Percentiles rank a stretch among this genome's conserved stretches.
phyloP scores from a whole-genome alignment of 2,888 invertebrate genomes.

The Nymphalis c-album region DNA sequence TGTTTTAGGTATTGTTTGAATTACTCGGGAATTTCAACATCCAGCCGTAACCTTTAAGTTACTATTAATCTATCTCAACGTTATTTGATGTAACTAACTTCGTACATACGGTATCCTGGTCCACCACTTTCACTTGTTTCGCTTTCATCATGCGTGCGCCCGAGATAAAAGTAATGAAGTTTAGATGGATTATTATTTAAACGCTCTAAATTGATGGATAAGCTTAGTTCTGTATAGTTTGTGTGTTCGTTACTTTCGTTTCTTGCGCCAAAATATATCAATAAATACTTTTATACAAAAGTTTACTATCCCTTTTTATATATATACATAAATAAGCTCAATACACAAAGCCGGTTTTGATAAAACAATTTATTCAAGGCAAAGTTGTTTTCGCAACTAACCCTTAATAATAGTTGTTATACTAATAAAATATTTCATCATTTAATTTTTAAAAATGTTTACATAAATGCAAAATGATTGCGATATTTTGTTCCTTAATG shows the following conservation, averaged over 20 bases:
- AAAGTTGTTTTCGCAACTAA: too few relatives aligned
- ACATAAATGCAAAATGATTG: too few relatives aligned
- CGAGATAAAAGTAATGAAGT: conserved; percentile 20
- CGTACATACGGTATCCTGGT: conserved; percentile 16
- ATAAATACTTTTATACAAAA: too few relatives aligned
- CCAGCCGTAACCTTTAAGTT: background rate
- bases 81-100: background rate
- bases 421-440: too few relatives aligned
- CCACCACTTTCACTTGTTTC: conserved; percentile 32
- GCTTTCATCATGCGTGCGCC: conserved; percentile 29
- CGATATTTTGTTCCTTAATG: too few relatives aligned
- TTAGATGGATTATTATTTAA: conserved; percentile 26
- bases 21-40: background rate
- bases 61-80: background rate
- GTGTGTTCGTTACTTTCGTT: background rate
- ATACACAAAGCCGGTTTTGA: too few relatives aligned
- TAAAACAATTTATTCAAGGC: too few relatives aligned
- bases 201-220: conserved; percentile 17
- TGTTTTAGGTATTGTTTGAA: background rate
- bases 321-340: too few relatives aligned
- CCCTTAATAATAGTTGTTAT: too few relatives aligned
- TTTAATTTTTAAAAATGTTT: too few relatives aligned
- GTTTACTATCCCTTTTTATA: too few relatives aligned
- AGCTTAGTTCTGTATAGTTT: background rate
- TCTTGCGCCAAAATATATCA: background rate